Evolutionary conservation across 2,113 vertebrate genomes (phyloP), one percentile per base, ranked within the genome.

Genomic region (Tyrannus savana): DNA sequence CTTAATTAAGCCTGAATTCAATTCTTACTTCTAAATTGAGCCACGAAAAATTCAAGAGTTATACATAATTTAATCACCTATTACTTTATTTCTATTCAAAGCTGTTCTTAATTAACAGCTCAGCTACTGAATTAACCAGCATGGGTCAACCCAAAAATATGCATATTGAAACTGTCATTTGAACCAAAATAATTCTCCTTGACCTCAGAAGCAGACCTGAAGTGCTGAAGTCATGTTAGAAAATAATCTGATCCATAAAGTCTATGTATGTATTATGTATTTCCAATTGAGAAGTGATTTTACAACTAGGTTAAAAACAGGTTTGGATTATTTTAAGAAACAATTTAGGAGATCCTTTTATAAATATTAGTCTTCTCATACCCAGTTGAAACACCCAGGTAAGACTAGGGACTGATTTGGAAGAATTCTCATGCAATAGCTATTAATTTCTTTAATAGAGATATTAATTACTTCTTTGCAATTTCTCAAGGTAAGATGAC

Each of bases 21-120:
- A 89, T 87, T 73, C 49, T 87, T 86, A 22, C 47, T 81, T 87
- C 87, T 79, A 87, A 96, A 91, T 82, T 79, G 37, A 66, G 84
- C 33, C 19, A 53, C 37, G 2, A 85, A 91, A 90, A 95, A 89
- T 72, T 25, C 84, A 92, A 74, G 46, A 84, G 52, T 59, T 82
- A 95, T 96, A 68, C 74, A 96, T 96, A 84, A 97, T 93, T 95
- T 89, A 95, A 68, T 94, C 41, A 83, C 30, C 89, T 93, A 95
- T 95, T 96, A 95, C 58, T 87, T 87, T 95, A 94, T 64, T 95
- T 95, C 95, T 92, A 90, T 91, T 97, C 89, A 92, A 92, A 89
- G 89, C 69, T 89, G 52, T 49, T 95, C 80, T 90, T 97, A 89
- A 95, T 95, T 95, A 97, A 78, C 52, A 75, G 37, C 62, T 96